Evolutionary conservation across 2,113 vertebrate genomes (phyloP).

Genomic region (Menura novaehollandiae): DNA sequence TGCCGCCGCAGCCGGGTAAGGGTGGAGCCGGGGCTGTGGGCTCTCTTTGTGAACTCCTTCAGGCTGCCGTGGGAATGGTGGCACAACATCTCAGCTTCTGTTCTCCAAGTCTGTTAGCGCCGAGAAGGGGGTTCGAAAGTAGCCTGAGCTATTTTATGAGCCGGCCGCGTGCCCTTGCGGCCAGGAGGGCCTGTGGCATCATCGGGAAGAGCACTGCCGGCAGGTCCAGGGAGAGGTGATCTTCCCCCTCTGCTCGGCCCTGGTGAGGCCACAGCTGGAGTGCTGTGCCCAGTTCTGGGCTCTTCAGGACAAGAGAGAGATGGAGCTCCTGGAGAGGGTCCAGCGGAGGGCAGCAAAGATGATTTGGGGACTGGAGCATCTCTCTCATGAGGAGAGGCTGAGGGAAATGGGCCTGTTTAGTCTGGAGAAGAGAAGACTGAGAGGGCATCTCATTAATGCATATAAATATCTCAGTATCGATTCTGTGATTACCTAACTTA

Average conservation of each 20-base stretch:
- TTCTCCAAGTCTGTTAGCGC: slow-evolving; percentile 67
- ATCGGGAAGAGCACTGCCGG: no score
- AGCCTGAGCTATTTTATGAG: background rate
- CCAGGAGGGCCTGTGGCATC: background rate
- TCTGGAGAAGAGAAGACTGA: background rate
- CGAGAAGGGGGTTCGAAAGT: background rate
- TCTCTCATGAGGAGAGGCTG: background rate
- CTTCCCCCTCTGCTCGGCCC: background rate
- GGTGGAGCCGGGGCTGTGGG: background rate
- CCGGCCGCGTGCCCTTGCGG: background rate
- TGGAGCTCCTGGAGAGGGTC: background rate
- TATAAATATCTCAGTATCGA: background rate
- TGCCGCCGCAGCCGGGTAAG: background rate
- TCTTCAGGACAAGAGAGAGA: background rate
- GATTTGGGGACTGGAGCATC: background rate
- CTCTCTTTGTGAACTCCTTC: slow-evolving; percentile 60
- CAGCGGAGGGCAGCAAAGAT: background rate
- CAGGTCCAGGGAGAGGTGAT: background rate
- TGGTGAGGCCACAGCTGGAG: background rate
- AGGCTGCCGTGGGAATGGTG: slow-evolving; percentile 72
- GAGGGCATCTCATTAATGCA: background rate
- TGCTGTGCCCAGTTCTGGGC: background rate
- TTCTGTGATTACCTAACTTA: background rate
- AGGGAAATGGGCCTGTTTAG: background rate
- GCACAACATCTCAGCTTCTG: slow-evolving; percentile 78